Conservation (phyloP, 2,888 invertebrate genomes). For the Agapetus fuscipes region DNA sequence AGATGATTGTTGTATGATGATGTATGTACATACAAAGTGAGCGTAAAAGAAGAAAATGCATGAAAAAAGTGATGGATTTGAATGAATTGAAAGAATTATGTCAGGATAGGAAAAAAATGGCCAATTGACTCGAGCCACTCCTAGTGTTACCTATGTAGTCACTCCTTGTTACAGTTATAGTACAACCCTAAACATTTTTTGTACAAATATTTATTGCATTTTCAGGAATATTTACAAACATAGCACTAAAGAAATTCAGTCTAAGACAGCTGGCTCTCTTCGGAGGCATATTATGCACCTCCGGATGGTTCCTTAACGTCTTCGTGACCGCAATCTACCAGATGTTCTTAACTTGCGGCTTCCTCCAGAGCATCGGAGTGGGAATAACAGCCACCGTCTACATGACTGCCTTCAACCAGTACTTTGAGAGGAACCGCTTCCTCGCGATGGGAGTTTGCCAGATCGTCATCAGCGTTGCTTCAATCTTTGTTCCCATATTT, state of each 20-base stretch:
- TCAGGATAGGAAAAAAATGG: too few species aligned
- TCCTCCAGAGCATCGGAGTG: constrained; percentile 50
- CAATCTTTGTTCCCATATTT: constrained; percentile 50
- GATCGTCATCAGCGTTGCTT: constrained; percentile 46
- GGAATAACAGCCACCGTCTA: constrained; percentile 55
- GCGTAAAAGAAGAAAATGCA: too few species aligned
- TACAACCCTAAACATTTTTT: too few species aligned
- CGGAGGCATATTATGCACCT: constrained; percentile 54
- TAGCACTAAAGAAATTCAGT: constrained; percentile 53
- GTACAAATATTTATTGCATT: constrained; percentile 22
- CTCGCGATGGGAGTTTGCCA: constrained; percentile 54
- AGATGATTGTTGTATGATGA: too few species aligned
- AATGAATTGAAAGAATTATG: too few species aligned
- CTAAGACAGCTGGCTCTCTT: constrained; percentile 55
- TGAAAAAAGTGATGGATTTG: too few species aligned
- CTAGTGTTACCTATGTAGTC: too few species aligned
- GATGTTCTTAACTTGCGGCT: constrained; percentile 54
- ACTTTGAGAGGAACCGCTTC: constrained; percentile 49
- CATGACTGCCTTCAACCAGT: constrained; percentile 52
- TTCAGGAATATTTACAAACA: constrained; percentile 25
- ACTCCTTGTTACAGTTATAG: too few species aligned
- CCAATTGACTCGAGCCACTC: too few species aligned
- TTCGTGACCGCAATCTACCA: constrained; percentile 55
- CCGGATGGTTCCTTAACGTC: constrained; percentile 53
- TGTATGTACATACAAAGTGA: too few species aligned